Evolutionary conservation across 2,888 invertebrate genomes (phyloP).

Genomic region (Taphrorychus bicolor): DNA sequence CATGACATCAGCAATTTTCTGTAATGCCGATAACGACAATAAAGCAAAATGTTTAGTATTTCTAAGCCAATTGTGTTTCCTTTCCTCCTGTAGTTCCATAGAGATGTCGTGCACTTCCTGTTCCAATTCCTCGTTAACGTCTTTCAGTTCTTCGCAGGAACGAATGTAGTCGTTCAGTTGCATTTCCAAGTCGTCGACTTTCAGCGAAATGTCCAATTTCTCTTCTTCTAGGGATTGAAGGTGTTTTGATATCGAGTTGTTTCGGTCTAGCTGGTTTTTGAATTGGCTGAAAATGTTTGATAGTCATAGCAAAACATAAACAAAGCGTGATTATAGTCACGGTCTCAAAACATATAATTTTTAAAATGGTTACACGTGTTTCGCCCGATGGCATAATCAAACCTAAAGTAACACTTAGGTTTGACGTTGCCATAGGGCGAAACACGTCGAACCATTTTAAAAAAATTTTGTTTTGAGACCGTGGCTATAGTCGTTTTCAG

Average conservation of each 20-base stretch:
- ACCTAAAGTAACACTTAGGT: too few species aligned
- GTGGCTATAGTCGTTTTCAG: too few species aligned
- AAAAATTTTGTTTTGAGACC: too few species aligned
- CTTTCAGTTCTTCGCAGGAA: slow-evolving; percentile 38
- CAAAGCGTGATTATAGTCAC: not conserved
- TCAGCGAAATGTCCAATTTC: slow-evolving; percentile 19
- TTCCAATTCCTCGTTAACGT: slow-evolving; percentile 38
- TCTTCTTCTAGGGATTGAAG: slow-evolving; percentile 20
- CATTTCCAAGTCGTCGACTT: slow-evolving; percentile 40
- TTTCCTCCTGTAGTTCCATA: slow-evolving; percentile 43
- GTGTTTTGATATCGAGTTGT: slow-evolving; percentile 14
- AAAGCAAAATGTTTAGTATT: slow-evolving; percentile 45
- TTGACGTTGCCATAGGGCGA: too few species aligned
- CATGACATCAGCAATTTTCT: slow-evolving; percentile 47
- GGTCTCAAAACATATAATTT: too few species aligned
- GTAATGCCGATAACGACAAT: slow-evolving; percentile 47
- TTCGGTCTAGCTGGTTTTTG: slow-evolving; percentile 26
- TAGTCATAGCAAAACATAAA: too few species aligned
- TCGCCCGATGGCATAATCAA: too few species aligned
- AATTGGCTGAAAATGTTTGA: slow-evolving; percentile 31
- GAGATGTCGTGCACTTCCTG: slow-evolving; percentile 39
- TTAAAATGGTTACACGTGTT: too few species aligned
- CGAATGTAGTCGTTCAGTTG: slow-evolving; percentile 41
- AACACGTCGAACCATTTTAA: too few species aligned
- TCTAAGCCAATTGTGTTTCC: slow-evolving; percentile 47